Percentiles rank a stretch among this genome's conserved stretches.
phyloP scores from a whole-genome alignment of 2,888 invertebrate species.

The Oscheius sp. region DNA sequence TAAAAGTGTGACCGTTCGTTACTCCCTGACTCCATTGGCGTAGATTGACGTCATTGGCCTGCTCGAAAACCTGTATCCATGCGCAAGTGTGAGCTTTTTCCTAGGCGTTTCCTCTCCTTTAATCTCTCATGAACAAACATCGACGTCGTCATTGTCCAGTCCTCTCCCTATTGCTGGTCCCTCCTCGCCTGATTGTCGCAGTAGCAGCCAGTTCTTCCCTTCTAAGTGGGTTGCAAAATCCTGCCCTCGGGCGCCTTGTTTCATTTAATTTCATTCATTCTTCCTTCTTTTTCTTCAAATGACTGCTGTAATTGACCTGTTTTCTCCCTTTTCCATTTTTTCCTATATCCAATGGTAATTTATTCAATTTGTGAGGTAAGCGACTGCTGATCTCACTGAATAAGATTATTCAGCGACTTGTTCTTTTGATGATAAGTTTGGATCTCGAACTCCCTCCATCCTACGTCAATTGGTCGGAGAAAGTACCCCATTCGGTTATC shows the following conservation, averaged over 20 bases:
- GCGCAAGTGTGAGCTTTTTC: conserved; percentile 4
- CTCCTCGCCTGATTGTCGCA: background rate
- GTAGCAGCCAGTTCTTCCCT: background rate
- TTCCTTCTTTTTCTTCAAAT: background rate
- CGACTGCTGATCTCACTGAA: background rate
- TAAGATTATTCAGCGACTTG: background rate
- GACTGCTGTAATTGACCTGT: no score
- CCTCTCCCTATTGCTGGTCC: background rate
- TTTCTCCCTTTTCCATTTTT: no score
- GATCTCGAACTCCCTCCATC: background rate
- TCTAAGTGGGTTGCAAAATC: background rate
- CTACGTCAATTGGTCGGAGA: background rate
- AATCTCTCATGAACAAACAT: conserved; percentile 1
- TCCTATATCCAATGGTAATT: background rate
- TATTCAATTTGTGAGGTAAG: conserved; percentile 5
- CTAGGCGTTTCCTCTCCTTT: background rate
- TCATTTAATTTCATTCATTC: background rate
- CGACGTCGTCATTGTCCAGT: conserved; percentile 7
- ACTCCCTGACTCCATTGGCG: background rate
- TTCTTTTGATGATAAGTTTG: background rate
- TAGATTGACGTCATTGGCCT: conserved; percentile 17
- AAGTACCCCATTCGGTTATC: no score
- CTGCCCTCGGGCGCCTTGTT: background rate
- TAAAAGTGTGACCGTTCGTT: no score
- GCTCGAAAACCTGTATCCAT: conserved; percentile 11